Conservation (phyloP, 1,140 invertebrate species). For the Drosophila setifemur region DNA sequence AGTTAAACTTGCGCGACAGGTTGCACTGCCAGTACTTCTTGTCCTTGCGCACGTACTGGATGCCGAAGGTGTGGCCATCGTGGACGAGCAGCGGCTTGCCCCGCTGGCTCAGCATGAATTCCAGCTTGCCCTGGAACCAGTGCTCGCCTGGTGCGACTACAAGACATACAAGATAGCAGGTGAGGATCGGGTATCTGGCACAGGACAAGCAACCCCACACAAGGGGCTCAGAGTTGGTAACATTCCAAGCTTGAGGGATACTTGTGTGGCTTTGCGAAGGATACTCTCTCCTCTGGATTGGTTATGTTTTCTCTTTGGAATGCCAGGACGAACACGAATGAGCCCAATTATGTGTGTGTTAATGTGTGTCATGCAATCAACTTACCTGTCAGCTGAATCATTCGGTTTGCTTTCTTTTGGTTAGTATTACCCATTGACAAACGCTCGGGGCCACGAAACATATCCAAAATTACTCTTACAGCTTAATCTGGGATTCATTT, state of each 20-base stretch:
- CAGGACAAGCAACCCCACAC: too few relatives aligned
- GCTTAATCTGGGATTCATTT: constrained; percentile 44
- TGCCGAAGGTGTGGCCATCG: constrained; percentile 81
- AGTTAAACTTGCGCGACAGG: constrained; percentile 81
- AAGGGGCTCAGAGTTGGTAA: background rate
- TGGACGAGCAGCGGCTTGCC: constrained; percentile 82
- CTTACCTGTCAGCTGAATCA: constrained; percentile 57
- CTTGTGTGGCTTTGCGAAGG: background rate
- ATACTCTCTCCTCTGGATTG: background rate
- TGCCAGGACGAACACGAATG: constrained; percentile 73
- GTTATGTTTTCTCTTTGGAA: constrained; percentile 43
- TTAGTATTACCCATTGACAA: constrained; percentile 25
- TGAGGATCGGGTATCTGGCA: constrained; percentile 46
- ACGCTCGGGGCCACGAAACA: constrained; percentile 39
- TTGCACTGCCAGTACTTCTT: constrained; percentile 83
- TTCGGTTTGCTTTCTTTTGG: background rate
- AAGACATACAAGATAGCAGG: constrained; percentile 66
- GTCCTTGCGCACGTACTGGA: constrained; percentile 82
- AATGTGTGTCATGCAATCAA: constrained; percentile 58
- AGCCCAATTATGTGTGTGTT: constrained; percentile 51
- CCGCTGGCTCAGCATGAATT: constrained; percentile 82
- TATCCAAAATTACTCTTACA: constrained; percentile 23
- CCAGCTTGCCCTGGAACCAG: constrained; percentile 82
- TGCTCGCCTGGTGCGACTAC: constrained; percentile 81
- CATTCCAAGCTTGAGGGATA: background rate